A percentile compares a stretch with the other conserved stretches of the same genome.
Evolutionary conservation across 2,113 vertebrate genomes (phyloP).

Genomic region (Rhineura floridana): DNA sequence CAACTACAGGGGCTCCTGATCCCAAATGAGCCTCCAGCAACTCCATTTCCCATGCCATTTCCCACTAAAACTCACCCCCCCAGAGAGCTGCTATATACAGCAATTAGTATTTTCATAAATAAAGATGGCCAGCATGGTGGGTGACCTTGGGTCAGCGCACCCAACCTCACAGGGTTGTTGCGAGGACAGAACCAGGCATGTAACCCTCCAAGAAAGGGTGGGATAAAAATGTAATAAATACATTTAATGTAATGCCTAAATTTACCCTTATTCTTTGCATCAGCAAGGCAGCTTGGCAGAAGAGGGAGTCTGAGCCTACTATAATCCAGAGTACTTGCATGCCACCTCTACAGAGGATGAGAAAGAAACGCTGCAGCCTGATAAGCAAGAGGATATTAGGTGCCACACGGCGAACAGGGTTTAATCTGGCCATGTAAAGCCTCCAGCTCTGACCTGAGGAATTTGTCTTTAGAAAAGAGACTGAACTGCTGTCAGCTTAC

Average conservation of each 20-base stretch:
- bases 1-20: neutral
- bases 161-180: neutral
- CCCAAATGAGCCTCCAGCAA: neutral
- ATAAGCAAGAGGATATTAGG: neutral
- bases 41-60: neutral
- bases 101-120: neutral
- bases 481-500: neutral
- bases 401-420: neutral
- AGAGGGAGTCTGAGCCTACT: neutral
- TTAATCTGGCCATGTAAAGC: neutral
- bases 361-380: neutral
- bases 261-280: neutral
- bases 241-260: neutral
- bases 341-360: neutral
- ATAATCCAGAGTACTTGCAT: neutral
- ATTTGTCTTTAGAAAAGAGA: neutral
- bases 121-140: neutral
- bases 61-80: neutral
- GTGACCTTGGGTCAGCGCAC: no score
- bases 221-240: no score
- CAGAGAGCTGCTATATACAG: neutral
- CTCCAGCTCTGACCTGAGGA: neutral
- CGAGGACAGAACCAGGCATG: no score
- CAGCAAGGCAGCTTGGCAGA: neutral
- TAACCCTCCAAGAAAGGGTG: no score